Evolutionary conservation across 2,113 vertebrate genomes (phyloP), one percentile per base, ranked within the genome.

Genomic region (Mandrillus leucophaeus): DNA sequence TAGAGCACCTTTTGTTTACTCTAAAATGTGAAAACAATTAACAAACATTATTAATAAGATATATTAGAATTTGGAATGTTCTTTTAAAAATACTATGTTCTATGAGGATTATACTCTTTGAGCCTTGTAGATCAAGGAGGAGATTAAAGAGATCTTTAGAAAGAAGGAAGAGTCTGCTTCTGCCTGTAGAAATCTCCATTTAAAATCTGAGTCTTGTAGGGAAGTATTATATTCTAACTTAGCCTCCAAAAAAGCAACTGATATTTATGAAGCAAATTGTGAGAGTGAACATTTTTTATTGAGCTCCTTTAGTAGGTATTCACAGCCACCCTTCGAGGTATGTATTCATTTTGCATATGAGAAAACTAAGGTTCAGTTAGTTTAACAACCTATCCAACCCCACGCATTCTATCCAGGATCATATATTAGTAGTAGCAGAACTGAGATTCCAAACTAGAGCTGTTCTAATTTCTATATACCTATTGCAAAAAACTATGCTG

Each of bases 221-320:
- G 8, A 79, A 16, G 8, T 22, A 11, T 88, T 91, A 59, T 68
- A 45, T 43, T 50, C 13, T 85, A 95, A 84, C 4, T n/a, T 27
- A 84, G 8, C 13, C 23, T 52, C 14, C 12, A 68, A n/a, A 70
- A 32, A 76, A 92, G 6, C 6, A 92, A 30, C 45, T 73, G 1
- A 52, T 38, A 87, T 68, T 96, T 97, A 30, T 73, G 40, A 95
- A 96, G 12, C n/a, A 94, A 61, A 88, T 8, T 91, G 5, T 92
- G 18, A 61, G 86, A 82, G 3, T 38, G 4, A 2, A 13, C 45
- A 17, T 55, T 50, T 6, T 23, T 82, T 88, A 43, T 45, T 18
- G 12, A 30, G 16, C 11, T 86, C 2, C 5, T 43, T 3, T 35
- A 13, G 6, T 72, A 70, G 13, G 38, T 76, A 78, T 18, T 81